Evolutionary conservation across 2,113 vertebrate genomes (phyloP), one percentile per base, ranked within the genome.

Genomic region (Eclectus roratus): DNA sequence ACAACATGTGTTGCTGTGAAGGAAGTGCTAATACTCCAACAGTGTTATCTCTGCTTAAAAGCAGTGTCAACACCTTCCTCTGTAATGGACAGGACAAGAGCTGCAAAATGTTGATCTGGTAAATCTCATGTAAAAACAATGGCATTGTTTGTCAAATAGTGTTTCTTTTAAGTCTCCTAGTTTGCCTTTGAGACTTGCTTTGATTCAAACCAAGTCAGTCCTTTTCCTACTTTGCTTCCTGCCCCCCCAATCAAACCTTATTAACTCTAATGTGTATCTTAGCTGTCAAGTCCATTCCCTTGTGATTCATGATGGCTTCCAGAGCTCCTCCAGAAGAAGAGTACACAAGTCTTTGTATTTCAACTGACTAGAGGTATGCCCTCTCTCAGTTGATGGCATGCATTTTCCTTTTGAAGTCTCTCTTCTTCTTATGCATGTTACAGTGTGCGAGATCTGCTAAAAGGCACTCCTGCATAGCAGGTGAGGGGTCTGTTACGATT

Each of bases 241-340:
- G 33, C 21, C 56, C 2, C 46, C 7, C 6, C 20, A 14, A 1
- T 88, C 82, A 95, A 90, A 83, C 44, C 65, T 84, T 43, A 64
- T 95, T 89, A 90, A 56, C 50, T 74, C n/a, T 88, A 91, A 49
- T 65, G 21, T 73, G 31, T 7, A 3, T 83, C 85, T 88, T 13
- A 33, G 79, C 65, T 93, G 91, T 96, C 84, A 80, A 68, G 68
- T 78, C 50, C 43, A 13, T 89, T 94, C 55, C 53, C 11, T 69
- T 91, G 81, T 88, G 85, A 68, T 89, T 93, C 31, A 5, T 82
- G 80, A 95, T 87, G 88, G 46, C n/a, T 94, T 96, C 84, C 84
- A 93, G 84, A 92, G 70, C 76, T 93, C 73, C 58, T 77, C 49
- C 58, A 93, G 39, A 66, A 78, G 76, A 80, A 79, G 19, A 52